These are phyloP conservation scores for Embidobia sp. DNA, from an alignment of 2,888 invertebrate genomes.

Conservation along the genomic window DNA sequence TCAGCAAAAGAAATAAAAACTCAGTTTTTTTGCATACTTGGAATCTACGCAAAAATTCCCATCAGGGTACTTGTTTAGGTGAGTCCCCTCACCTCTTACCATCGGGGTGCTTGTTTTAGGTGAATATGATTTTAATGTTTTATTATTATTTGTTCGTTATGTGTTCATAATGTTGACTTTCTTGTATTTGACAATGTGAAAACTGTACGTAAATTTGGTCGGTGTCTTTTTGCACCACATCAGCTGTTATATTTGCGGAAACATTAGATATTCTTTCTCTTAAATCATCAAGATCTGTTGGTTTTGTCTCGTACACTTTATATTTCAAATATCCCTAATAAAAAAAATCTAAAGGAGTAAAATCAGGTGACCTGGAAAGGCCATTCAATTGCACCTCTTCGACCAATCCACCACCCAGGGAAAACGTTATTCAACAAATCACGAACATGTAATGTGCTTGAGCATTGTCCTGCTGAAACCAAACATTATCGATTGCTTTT, in stretches of 20 bases:
- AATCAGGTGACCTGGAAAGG: background rate
- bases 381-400: slow-evolving; percentile 3
- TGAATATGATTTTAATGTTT: background rate
- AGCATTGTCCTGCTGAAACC: background rate
- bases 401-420: too few species aligned
- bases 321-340: slow-evolving; percentile 8
- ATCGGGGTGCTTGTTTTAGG: too few species aligned
- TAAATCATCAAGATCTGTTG: background rate
- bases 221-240: background rate
- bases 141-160: background rate
- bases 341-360: slow-evolving; percentile 3
- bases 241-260: background rate
- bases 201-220: background rate
- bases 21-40: too few species aligned
- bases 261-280: background rate
- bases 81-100: too few species aligned
- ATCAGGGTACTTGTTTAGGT: too few species aligned
- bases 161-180: background rate
- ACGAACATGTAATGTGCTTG: background rate
- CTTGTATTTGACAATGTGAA: background rate
- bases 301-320: slow-evolving; percentile 8
- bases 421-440: background rate
- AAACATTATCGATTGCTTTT: background rate
- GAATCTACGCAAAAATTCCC: too few species aligned
- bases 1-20: too few species aligned